A percentile compares a stretch with the other conserved stretches of the same genome.
Evolutionary conservation across 2,888 invertebrate species (phyloP).

Genomic region (Caenorhabditis doughertyi): DNA sequence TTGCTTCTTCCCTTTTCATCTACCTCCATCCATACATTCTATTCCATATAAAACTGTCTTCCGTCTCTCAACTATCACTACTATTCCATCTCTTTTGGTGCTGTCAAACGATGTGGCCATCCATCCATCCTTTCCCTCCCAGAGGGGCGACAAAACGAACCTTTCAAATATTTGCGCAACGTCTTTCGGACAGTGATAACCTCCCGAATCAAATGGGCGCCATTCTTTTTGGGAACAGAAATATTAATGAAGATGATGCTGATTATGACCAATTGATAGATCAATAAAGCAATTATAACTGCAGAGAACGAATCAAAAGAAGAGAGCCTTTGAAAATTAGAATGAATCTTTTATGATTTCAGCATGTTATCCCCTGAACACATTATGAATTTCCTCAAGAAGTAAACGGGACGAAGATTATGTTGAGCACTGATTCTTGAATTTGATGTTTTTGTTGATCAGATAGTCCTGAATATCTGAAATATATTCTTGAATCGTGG

Average conservation of each 20-base stretch:
- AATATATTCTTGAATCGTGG: too few relatives aligned
- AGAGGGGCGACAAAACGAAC: conserved; percentile 22
- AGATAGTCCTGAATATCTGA: too few relatives aligned
- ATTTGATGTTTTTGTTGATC: too few relatives aligned
- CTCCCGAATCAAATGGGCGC: conserved; percentile 29
- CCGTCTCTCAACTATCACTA: conserved; percentile 52
- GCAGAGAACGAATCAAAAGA: too few relatives aligned
- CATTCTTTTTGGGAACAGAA: conserved; percentile 12
- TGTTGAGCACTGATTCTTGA: background rate
- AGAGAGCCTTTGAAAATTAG: too few relatives aligned
- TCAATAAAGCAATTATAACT: too few relatives aligned
- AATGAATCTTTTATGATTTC: too few relatives aligned
- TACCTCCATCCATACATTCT: conserved; percentile 20
- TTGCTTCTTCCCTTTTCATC: conserved; percentile 18
- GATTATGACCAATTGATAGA: conserved; percentile 1
- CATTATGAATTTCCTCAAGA: too few relatives aligned
- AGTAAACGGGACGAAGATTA: background rate
- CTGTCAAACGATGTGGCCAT: conserved; percentile 59
- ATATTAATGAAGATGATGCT: conserved; percentile 1
- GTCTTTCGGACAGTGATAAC: conserved; percentile 55
- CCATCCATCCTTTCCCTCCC: too few relatives aligned
- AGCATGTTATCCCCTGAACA: too few relatives aligned
- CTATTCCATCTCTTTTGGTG: conserved; percentile 21
- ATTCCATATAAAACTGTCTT: conserved; percentile 51
- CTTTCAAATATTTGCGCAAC: conserved; percentile 61